Conservation (phyloP, 2,888 invertebrate genomes). For the Chymomyza caudatula region DNA sequence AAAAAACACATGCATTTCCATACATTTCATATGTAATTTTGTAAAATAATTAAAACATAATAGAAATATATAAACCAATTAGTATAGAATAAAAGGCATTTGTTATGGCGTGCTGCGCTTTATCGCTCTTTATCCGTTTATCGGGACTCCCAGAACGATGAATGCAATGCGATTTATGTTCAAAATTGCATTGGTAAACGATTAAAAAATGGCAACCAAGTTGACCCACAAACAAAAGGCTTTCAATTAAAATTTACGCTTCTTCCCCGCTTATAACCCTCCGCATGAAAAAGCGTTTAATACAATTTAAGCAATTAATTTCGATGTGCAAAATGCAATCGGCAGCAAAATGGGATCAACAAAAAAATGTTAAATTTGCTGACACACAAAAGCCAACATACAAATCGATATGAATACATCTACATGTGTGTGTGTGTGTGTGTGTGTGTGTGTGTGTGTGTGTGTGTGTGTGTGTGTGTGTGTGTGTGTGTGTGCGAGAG, state of each 20-base stretch:
- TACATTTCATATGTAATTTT: slow-evolving; percentile 21
- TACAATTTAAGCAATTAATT: slow-evolving; percentile 69
- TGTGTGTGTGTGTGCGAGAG: background rate
- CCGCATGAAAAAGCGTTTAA: slow-evolving; percentile 55
- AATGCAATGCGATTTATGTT: slow-evolving; percentile 16
- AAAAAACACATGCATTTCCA: background rate
- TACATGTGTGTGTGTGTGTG: background rate
- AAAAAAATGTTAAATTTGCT: background rate
- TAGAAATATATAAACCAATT: slow-evolving; percentile 56
- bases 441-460: background rate
- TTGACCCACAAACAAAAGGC: slow-evolving; percentile 53
- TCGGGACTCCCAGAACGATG: background rate
- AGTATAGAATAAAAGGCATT: slow-evolving; percentile 28
- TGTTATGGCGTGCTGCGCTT: background rate
- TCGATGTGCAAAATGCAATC: slow-evolving; percentile 43
- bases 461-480: background rate
- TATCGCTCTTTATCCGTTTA: background rate
- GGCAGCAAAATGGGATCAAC: slow-evolving; percentile 36
- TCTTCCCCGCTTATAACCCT: slow-evolving; percentile 21
- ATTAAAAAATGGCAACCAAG: slow-evolving; percentile 24
- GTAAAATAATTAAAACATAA: slow-evolving; percentile 41
- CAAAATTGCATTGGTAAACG: slow-evolving; percentile 20
- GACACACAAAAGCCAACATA: background rate
- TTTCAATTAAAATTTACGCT: slow-evolving; percentile 63
- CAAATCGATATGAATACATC: background rate